Conservation (phyloP, 2,888 invertebrate species). For the Acrobasis repandana region DNA sequence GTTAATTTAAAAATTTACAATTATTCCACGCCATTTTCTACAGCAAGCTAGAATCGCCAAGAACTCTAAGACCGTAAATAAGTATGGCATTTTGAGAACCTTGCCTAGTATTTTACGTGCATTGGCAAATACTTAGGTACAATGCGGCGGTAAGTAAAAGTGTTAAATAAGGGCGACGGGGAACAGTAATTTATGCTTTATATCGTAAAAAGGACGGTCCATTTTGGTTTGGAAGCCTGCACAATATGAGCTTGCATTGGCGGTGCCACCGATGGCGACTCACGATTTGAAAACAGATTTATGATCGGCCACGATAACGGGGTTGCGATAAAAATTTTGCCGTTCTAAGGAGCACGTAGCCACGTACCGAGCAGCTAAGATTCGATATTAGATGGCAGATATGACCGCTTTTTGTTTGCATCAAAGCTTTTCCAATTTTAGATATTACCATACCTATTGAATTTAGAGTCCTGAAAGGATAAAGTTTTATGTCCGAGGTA, state of each 20-base stretch:
- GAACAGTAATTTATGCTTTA: constrained; percentile 68
- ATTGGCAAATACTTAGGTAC: constrained; percentile 81
- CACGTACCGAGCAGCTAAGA: constrained; percentile 28
- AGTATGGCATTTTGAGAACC: constrained; percentile 77
- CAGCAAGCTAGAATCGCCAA: constrained; percentile 33
- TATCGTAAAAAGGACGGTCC: constrained; percentile 49
- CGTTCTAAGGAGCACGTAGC: constrained; percentile 56
- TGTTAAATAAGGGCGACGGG: constrained; percentile 54
- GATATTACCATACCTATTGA: neutral
- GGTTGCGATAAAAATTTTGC: constrained; percentile 79
- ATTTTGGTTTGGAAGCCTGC: constrained; percentile 50
- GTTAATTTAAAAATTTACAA: neutral
- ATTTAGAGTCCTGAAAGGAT: no score
- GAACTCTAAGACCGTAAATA: constrained; percentile 70
- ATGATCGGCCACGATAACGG: constrained; percentile 81
- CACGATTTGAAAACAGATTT: constrained; percentile 82
- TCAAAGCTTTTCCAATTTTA: neutral
- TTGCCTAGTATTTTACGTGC: constrained; percentile 78
- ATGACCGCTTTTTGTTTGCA: neutral
- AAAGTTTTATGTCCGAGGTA: no score
- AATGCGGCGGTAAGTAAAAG: constrained; percentile 75
- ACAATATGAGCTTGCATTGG: constrained; percentile 58
- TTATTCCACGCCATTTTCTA: constrained; percentile 6
- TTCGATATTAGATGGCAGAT: constrained; percentile 6
- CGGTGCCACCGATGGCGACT: constrained; percentile 66